These are phyloP conservation scores for Zaprionus obscuricornis DNA, from an alignment of 2,888 invertebrate species.

Conservation along the genomic window DNA sequence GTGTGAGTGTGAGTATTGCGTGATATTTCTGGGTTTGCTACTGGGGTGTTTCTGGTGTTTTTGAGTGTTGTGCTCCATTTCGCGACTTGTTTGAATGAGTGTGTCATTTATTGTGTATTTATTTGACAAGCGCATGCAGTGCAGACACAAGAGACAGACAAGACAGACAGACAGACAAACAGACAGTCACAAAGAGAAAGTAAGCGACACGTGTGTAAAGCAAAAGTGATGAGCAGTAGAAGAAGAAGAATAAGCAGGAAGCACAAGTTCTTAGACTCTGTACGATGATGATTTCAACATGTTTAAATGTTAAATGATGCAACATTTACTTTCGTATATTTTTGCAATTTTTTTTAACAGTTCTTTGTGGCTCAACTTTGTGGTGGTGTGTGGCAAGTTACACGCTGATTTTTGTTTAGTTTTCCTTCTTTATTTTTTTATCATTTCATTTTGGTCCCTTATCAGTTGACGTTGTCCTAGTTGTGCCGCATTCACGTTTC, in stretches of 20 bases:
- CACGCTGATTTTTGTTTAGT: constrained; percentile 34
- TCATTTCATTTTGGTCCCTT: constrained; percentile 17
- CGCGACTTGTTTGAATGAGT: constrained; percentile 52
- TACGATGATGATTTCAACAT: constrained; percentile 27
- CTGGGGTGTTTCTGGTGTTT: too few species aligned
- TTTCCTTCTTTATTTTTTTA: constrained; percentile 4
- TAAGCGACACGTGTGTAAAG: constrained; percentile 38
- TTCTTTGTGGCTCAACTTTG: constrained; percentile 26
- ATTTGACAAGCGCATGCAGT: constrained; percentile 62
- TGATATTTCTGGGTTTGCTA: constrained; percentile 1
- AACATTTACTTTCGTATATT: constrained; percentile 49
- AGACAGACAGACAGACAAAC: too few species aligned
- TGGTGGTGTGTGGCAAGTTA: too few species aligned
- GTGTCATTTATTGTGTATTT: constrained; percentile 72
- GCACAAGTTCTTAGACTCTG: constrained; percentile 1
- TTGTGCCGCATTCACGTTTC: too few species aligned
- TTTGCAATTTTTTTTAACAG: constrained; percentile 40
- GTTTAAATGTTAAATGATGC: constrained; percentile 61
- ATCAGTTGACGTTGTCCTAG: constrained; percentile 23
- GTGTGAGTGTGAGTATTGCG: background rate
- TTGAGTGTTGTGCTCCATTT: constrained; percentile 31
- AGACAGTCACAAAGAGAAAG: too few species aligned
- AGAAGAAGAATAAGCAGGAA: too few species aligned
- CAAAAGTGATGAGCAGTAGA: background rate
- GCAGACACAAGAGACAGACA: constrained; percentile 42